Evolutionary conservation across 1,140 invertebrate genomes (phyloP).

Genomic region (Phymastichus coffea): DNA sequence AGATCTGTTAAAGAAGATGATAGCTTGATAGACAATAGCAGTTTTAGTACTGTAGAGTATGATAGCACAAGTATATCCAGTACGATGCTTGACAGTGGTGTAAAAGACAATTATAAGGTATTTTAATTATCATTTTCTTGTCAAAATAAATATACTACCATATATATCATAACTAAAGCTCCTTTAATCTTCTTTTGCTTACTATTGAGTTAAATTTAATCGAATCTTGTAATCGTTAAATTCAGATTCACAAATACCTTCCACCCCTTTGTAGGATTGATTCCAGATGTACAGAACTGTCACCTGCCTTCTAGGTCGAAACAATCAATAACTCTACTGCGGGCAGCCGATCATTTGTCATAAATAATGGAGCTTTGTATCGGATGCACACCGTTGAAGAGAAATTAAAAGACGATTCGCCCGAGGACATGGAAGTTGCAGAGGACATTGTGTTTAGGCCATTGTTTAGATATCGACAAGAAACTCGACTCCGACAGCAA

Average conservation of each 20-base stretch:
- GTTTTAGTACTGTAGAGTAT: not conserved
- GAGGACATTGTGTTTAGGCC: slow-evolving; percentile 52
- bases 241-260: no score
- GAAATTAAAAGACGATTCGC: not conserved
- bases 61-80: no score
- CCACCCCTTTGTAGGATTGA: slow-evolving; percentile 16
- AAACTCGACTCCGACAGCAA: slow-evolving; percentile 34
- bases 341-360: no score
- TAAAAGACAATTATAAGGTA: no score
- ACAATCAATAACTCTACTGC: slow-evolving; percentile 13
- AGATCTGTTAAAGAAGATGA: not conserved
- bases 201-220: no score
- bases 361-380: not conserved
- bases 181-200: no score
- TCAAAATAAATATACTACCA: no score
- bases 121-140: no score
- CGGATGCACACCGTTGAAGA: not conserved
- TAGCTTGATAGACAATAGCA: not conserved
- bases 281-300: slow-evolving; percentile 7
- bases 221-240: no score
- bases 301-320: slow-evolving; percentile 18
- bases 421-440: slow-evolving; percentile 48
- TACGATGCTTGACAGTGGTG: no score
- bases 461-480: slow-evolving; percentile 48
- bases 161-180: no score